Percentiles rank a stretch among this genome's conserved stretches.
Evolutionary conservation across 2,888 invertebrate species (phyloP).

Genomic region (Nemapogon koenigi): DNA sequence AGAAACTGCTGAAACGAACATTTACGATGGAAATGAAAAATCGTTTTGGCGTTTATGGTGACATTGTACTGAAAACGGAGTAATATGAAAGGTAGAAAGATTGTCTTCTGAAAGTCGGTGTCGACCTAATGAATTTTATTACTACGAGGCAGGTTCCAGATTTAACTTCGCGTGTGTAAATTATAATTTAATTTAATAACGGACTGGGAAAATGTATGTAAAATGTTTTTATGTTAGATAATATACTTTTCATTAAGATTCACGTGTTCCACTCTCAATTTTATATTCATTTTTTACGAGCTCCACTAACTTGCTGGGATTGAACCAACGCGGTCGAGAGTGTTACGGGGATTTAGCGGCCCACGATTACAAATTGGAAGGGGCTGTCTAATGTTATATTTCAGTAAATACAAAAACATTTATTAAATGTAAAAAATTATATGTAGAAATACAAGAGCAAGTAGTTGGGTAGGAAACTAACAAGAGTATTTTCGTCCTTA

Average conservation of each 20-base stretch:
- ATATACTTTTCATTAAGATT: slow-evolving; percentile 57
- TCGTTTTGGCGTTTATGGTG: slow-evolving; percentile 42
- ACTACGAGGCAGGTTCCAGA: slow-evolving; percentile 49
- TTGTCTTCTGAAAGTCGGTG: slow-evolving; percentile 32
- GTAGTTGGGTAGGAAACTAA: not conserved
- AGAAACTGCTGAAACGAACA: slow-evolving; percentile 21
- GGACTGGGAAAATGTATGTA: slow-evolving; percentile 46
- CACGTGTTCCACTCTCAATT: slow-evolving; percentile 41
- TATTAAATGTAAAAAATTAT: too few relatives aligned
- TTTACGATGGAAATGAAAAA: slow-evolving; percentile 46
- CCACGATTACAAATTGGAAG: too few relatives aligned
- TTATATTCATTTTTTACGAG: slow-evolving; percentile 43
- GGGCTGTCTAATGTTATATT: too few relatives aligned
- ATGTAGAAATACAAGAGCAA: slow-evolving; percentile 1
- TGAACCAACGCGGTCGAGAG: slow-evolving; percentile 31
- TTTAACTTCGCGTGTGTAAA: slow-evolving; percentile 55
- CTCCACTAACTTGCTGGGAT: slow-evolving; percentile 29
- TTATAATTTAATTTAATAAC: slow-evolving; percentile 61
- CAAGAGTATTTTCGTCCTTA: slow-evolving; percentile 12
- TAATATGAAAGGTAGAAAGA: slow-evolving; percentile 34
- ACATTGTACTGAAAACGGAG: slow-evolving; percentile 37
- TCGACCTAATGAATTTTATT: slow-evolving; percentile 53
- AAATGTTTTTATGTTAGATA: slow-evolving; percentile 58
- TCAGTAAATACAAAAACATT: too few relatives aligned
- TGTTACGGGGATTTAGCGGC: slow-evolving; percentile 25